phyloP scores from a whole-genome alignment of 2,113 vertebrate genomes.

The Vulpes ferrilata region DNA sequence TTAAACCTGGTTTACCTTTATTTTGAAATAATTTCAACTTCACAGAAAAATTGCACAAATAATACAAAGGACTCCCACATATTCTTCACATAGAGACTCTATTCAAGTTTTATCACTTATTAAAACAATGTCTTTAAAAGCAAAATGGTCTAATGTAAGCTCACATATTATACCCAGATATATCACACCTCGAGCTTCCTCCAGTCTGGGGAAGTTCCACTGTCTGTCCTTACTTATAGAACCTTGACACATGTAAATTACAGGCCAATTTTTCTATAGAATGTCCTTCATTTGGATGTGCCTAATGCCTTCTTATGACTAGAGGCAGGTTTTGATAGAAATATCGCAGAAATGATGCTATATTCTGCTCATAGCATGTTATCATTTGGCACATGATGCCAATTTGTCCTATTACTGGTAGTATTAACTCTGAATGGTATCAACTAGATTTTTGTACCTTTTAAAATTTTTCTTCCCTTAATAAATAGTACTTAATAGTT shows the following conservation, averaged over 20 bases:
- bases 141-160: neutral
- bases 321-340: neutral
- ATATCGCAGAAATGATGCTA: neutral
- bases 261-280: neutral
- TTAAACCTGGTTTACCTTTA: neutral
- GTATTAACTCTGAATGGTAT: neutral
- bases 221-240: neutral
- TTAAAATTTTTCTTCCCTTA: neutral
- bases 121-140: neutral
- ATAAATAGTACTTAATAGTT: neutral
- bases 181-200: neutral
- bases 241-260: neutral
- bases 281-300: neutral
- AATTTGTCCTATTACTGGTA: neutral
- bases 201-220: neutral
- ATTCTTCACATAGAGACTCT: neutral
- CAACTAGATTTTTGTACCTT: neutral
- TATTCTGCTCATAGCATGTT: neutral
- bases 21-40: conserved; percentile 27
- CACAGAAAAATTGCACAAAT: neutral
- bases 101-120: neutral
- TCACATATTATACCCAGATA: neutral
- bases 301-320: neutral
- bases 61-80: neutral
- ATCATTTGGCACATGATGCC: neutral